Percentiles rank a stretch among this genome's conserved stretches.
Evolutionary conservation across 2,113 vertebrate species (phyloP).

Genomic region (Gasterosteus aculeatus): DNA sequence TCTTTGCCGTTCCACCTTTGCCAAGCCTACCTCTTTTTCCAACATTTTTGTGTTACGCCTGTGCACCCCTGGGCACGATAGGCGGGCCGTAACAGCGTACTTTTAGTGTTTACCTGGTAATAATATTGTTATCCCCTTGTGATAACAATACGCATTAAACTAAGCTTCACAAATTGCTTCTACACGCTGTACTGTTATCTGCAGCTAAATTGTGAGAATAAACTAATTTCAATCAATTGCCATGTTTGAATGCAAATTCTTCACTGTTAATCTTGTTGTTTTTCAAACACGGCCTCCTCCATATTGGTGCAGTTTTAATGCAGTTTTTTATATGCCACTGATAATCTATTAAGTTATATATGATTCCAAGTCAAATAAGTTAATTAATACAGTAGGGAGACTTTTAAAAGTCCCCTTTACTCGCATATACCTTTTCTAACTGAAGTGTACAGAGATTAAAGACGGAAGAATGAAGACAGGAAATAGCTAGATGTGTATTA

Average conservation of each 20-base stretch:
- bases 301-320: constrained; percentile 53
- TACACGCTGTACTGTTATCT: constrained; percentile 18
- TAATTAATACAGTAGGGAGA: constrained; percentile 52
- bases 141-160: constrained; percentile 3
- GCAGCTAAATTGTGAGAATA: constrained; percentile 12
- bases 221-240: constrained; percentile 35
- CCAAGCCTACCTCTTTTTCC: too few relatives aligned
- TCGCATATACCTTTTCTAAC: neutral
- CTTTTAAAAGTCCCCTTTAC: neutral
- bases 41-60: too few relatives aligned
- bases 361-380: constrained; percentile 35
- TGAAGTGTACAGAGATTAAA: neutral
- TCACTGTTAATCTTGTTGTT: constrained; percentile 19
- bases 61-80: too few relatives aligned
- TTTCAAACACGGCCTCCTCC: constrained; percentile 29
- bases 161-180: constrained; percentile 9
- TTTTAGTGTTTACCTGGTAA: neutral
- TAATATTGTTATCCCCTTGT: too few relatives aligned
- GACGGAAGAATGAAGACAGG: neutral
- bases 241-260: constrained; percentile 46
- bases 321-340: constrained; percentile 4
- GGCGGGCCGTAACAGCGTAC: too few relatives aligned
- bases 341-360: constrained; percentile 21
- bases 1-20: too few relatives aligned
- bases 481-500: neutral